These are phyloP conservation scores for Cynaeus angustus DNA, from an alignment of 2,888 invertebrate genomes.

Conservation along the genomic window DNA sequence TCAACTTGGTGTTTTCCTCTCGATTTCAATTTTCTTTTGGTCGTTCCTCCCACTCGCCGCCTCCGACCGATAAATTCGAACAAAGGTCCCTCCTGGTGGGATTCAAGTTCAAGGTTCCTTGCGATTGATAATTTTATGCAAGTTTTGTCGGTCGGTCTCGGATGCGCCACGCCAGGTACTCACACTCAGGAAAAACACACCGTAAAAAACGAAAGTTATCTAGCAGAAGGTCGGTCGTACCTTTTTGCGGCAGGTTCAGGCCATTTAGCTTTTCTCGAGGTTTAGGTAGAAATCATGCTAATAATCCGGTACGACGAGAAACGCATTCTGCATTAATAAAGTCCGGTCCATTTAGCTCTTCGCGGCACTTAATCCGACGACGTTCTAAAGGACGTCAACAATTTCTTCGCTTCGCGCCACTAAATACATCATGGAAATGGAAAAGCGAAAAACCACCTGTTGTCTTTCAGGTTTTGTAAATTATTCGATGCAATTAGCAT, in stretches of 20 bases:
- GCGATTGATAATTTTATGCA: slow-evolving; percentile 39
- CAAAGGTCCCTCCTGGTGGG: slow-evolving; percentile 27
- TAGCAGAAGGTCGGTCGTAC: slow-evolving; percentile 8
- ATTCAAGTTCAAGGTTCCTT: slow-evolving; percentile 53
- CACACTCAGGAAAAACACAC: slow-evolving; percentile 3
- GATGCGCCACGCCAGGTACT: slow-evolving; percentile 18
- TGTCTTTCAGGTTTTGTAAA: slow-evolving; percentile 22
- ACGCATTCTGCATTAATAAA: slow-evolving; percentile 37
- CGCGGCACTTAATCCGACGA: slow-evolving; percentile 17
- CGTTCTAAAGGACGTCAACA: neutral
- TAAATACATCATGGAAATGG: slow-evolving; percentile 5
- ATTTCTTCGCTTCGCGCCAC: neutral
- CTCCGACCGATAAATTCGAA: slow-evolving; percentile 50
- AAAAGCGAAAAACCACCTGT: slow-evolving; percentile 30
- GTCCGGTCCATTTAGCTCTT: slow-evolving; percentile 11
- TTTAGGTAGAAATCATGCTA: slow-evolving; percentile 39
- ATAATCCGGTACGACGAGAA: slow-evolving; percentile 42
- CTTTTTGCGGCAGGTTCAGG: slow-evolving; percentile 13
- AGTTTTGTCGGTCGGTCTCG: slow-evolving; percentile 32
- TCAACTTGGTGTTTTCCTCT: neutral
- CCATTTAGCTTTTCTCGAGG: slow-evolving; percentile 12
- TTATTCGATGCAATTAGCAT: slow-evolving; percentile 38
- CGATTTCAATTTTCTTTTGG: slow-evolving; percentile 37
- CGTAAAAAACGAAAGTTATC: slow-evolving; percentile 42
- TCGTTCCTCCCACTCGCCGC: slow-evolving; percentile 49